phyloP scores from a whole-genome alignment of 2,888 invertebrate species.

The Onchidella celtica region DNA sequence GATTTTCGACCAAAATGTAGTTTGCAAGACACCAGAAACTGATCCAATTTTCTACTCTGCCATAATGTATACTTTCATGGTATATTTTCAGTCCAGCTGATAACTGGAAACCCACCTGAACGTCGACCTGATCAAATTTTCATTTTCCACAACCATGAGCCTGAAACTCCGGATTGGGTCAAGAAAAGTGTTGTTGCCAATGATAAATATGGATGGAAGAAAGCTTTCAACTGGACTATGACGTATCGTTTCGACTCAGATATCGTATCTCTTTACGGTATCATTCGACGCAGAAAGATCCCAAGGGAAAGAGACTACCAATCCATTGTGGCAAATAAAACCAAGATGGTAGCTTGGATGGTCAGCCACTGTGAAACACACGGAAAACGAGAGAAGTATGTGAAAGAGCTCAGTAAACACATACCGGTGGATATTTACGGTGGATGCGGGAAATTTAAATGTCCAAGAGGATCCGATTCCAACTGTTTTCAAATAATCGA shows the following conservation, averaged over 20 bases:
- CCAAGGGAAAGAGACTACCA: constrained; percentile 17
- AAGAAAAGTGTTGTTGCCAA: neutral
- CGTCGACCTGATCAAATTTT: constrained; percentile 26
- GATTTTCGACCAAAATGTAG: too few relatives aligned
- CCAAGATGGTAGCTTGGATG: constrained; percentile 44
- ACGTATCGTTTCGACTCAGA: constrained; percentile 34
- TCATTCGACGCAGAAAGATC: neutral
- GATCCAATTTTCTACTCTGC: too few relatives aligned
- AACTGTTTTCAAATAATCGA: constrained; percentile 36
- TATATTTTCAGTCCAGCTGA: too few relatives aligned
- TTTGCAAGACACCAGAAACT: too few relatives aligned
- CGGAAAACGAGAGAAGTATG: constrained; percentile 35
- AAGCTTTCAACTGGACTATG: constrained; percentile 53
- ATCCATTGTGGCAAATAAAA: constrained; percentile 32
- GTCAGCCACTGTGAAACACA: constrained; percentile 39
- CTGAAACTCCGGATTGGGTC: neutral
- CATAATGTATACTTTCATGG: too few relatives aligned
- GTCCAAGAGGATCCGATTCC: constrained; percentile 3
- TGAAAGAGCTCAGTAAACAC: constrained; percentile 13
- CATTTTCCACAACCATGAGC: constrained; percentile 17
- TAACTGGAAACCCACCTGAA: neutral
- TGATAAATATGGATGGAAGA: constrained; percentile 35
- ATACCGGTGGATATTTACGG: constrained; percentile 47
- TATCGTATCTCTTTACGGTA: constrained; percentile 18
- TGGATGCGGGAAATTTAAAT: constrained; percentile 29